Evolutionary conservation across 2,888 invertebrate species (phyloP).

Genomic region (Piscicola geometra): DNA sequence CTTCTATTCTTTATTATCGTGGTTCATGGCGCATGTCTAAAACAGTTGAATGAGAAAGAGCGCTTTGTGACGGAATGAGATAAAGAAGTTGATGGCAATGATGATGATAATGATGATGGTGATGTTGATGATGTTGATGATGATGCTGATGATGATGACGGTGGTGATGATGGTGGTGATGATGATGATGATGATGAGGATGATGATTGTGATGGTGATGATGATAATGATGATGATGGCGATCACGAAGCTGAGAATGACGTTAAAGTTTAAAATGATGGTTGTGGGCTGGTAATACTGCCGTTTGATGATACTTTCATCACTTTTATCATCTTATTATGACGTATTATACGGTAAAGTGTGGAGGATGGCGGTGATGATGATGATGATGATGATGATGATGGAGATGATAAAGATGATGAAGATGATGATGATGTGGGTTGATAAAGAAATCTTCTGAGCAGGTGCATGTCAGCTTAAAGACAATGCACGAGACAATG

Average conservation of each 20-base stretch:
- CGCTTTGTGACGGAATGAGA: no score
- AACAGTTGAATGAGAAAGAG: background rate
- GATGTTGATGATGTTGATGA: conserved; percentile 23
- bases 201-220: conserved; percentile 3
- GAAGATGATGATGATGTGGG: no score
- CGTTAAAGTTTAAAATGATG: background rate
- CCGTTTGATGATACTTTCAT: no score
- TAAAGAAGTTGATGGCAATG: background rate
- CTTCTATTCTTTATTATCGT: background rate
- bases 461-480: no score
- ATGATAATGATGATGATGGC: conserved; percentile 22
- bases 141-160: conserved; percentile 14
- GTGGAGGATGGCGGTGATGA: background rate
- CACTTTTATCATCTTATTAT: no score
- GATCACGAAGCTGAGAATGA: background rate
- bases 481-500: background rate
- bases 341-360: no score
- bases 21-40: background rate
- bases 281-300: background rate
- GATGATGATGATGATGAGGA: conserved; percentile 26
- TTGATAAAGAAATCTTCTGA: no score
- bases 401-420: background rate
- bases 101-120: conserved; percentile 10
- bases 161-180: conserved; percentile 21
- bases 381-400: background rate